Evolutionary conservation across 2,113 vertebrate genomes (phyloP), one percentile per base, ranked within the genome.

Genomic region (Stomatorhinus ivindoensis): DNA sequence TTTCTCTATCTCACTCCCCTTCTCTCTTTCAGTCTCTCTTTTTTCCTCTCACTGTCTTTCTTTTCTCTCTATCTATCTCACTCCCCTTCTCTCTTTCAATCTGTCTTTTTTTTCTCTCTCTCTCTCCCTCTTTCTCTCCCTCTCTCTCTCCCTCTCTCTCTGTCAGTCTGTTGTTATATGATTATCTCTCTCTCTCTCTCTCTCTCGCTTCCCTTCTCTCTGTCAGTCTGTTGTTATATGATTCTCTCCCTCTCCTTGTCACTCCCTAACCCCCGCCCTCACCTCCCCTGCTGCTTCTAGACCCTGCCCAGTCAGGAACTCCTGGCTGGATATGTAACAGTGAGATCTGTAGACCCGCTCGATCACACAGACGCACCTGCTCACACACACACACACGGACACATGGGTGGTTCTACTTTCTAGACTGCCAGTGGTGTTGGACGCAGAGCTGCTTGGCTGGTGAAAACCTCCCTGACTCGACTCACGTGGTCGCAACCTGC

Each of bases 81-180:
- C 44, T 85, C 35, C 35, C 31, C 9, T 5, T 76, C 50, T 84
- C 31, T 73, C 69, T n/a, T 1, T 73, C 48, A 50, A 2, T 73
- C 69, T 73, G 46, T 47, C 27, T 73, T 27, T 84, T 10, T 46
- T 24, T 46, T 46, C 82, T 85, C 69, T 80, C 35, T 17, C 73
- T 35, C 73, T 15, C 73, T 27, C 9, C 6, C 47, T 85, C 46
- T 27, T n/a, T 85, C 83, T 85, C 83, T 53, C 46, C 50, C 46
- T 27, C 46, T 50, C 83, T 86, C 83, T 55, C 53, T 55, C 47
- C 8, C n/a, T 19, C 48, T 10, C 80, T 84, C 42, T 84, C 17
- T 84, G 7, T 84, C 80, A 84, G 15, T 46, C 80, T 47, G 39
- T 83, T 83, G 80, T 84, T 84, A 84, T 84, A 84, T 84, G 80